Conservation (phyloP, 2,113 vertebrate genomes). For the Ochotona princeps region DNA sequence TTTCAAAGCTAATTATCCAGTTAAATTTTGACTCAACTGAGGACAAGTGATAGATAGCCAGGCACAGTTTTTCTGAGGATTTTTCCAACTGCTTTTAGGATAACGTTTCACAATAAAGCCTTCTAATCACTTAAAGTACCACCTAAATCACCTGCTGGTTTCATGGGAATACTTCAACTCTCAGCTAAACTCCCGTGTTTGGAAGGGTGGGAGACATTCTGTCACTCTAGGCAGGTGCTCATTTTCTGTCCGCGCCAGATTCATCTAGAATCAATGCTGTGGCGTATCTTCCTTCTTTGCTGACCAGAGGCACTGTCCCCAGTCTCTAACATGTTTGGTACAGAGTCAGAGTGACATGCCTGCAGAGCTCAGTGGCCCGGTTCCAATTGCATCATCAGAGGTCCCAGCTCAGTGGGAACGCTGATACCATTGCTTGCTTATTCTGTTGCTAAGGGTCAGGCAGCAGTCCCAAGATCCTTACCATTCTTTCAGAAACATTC, state of each 20-base stretch:
- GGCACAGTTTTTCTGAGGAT: not conserved
- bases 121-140: not conserved
- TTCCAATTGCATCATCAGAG: not conserved
- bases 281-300: not conserved
- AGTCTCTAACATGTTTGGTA: not conserved
- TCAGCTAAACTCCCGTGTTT: slow-evolving; percentile 40
- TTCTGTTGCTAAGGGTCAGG: slow-evolving; percentile 25
- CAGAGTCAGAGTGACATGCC: fast-evolving
- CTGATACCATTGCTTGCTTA: not conserved
- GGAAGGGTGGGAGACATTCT: not conserved
- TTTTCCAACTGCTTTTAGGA: not conserved
- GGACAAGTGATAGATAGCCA: not conserved
- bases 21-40: not conserved
- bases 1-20: slow-evolving; percentile 9
- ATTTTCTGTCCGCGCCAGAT: not conserved
- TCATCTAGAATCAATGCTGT: fast-evolving
- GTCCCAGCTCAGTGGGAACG: not conserved
- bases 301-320: fast-evolving
- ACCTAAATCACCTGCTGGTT: slow-evolving; percentile 43
- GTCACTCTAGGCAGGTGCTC: not conserved
- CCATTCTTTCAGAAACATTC: not conserved
- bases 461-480: not conserved
- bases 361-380: slow-evolving; percentile 44
- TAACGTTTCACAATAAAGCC: not conserved
- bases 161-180: not conserved